These are phyloP conservation scores for Axea sp. DNA, from an alignment of 2,888 invertebrate genomes.

Conservation along the genomic window DNA sequence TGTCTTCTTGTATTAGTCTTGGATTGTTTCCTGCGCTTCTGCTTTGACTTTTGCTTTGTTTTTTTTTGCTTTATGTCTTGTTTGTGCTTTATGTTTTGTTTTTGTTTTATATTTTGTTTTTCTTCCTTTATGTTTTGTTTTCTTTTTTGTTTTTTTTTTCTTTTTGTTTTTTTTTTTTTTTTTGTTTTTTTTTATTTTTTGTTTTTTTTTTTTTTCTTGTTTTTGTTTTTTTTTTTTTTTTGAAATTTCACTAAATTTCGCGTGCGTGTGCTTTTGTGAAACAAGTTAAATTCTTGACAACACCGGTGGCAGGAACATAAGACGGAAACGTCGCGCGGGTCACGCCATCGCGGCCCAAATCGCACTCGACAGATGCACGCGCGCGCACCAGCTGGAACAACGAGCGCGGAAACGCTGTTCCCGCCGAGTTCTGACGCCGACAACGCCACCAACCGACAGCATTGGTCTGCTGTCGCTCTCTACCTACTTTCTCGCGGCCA, in stretches of 20 bases:
- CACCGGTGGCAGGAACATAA: constrained; percentile 13
- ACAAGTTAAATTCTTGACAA: not conserved
- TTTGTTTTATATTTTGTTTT: too few relatives aligned
- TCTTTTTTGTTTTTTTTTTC: too few relatives aligned
- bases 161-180: too few relatives aligned
- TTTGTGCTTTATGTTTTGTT: too few relatives aligned
- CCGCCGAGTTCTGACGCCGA: constrained; percentile 30
- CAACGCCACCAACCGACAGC: constrained; percentile 61
- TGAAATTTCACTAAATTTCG: not conserved
- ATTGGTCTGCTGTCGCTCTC: constrained; percentile 69
- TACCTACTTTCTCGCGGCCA: constrained; percentile 79
- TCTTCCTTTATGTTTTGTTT: too few relatives aligned
- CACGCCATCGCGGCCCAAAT: constrained; percentile 38
- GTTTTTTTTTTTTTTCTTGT: too few relatives aligned
- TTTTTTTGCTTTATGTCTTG: too few relatives aligned
- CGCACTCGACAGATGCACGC: constrained; percentile 35
- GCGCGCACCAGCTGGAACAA: constrained; percentile 49
- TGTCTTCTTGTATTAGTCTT: too few relatives aligned
- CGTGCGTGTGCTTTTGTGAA: not conserved
- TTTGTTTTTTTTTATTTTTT: too few relatives aligned
- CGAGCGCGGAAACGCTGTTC: constrained; percentile 25
- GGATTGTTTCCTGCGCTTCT: too few relatives aligned
- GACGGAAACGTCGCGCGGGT: constrained; percentile 24
- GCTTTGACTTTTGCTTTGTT: too few relatives aligned
- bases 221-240: too few relatives aligned